Percentiles rank a stretch among this genome's conserved stretches.
phyloP scores from a whole-genome alignment of 2,888 invertebrate genomes.

The Nemotelus nigrinus region DNA sequence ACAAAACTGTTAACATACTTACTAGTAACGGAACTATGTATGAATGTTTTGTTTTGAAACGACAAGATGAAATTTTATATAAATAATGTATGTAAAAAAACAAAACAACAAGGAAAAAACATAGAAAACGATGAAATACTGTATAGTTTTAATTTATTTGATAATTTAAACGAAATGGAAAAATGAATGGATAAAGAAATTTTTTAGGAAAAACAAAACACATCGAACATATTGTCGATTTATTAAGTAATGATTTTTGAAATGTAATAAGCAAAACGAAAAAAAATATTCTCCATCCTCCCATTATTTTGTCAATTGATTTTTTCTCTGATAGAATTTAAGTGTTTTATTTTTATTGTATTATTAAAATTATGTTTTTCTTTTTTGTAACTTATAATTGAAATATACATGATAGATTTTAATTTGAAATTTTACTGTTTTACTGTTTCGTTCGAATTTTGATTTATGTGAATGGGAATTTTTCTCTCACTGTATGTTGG shows the following conservation, averaged over 20 bases:
- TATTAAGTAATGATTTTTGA: not conserved
- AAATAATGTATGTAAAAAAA: not conserved
- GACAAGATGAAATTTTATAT: not conserved
- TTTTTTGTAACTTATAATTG: conserved; percentile 46
- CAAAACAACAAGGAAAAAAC: not conserved
- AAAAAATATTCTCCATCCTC: conserved; percentile 31
- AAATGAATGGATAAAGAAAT: conserved; percentile 14
- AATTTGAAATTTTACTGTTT: conserved; percentile 26
- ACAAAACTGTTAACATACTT: too few species aligned
- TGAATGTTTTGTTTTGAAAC: too few species aligned
- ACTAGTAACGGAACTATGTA: too few species aligned
- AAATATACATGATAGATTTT: conserved; percentile 43
- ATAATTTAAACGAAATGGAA: conserved; percentile 38
- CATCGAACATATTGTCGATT: conserved; percentile 28
- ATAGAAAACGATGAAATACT: conserved; percentile 5
- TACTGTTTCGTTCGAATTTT: conserved; percentile 17
- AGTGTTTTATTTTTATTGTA: conserved; percentile 45
- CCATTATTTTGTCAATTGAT: conserved; percentile 18
- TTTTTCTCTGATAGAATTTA: conserved; percentile 19
- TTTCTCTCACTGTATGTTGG: too few species aligned
- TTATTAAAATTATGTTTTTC: conserved; percentile 39
- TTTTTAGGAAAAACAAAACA: not conserved
- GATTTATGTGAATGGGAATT: too few species aligned
- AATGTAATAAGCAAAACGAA: not conserved
- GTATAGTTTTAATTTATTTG: conserved; percentile 44